Conservation (phyloP, 2,888 invertebrate genomes). For the Globia sparganii region DNA sequence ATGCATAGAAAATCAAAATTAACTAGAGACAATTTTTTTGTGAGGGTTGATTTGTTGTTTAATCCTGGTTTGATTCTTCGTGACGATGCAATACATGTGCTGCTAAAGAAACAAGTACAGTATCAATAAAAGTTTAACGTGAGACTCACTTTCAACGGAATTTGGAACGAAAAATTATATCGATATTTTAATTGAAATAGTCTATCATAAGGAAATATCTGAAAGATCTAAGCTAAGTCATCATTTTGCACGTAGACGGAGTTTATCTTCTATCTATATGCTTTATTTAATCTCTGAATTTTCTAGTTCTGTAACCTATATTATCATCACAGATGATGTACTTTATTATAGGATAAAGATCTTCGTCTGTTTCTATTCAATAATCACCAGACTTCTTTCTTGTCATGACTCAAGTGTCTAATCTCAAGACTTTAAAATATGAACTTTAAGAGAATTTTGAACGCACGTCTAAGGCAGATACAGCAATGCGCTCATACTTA, state of each 20-base stretch:
- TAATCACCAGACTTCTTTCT: background rate
- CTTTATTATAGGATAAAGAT: background rate
- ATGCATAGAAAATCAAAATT: background rate
- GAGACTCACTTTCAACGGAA: background rate
- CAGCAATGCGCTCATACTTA: constrained; percentile 84
- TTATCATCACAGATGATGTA: background rate
- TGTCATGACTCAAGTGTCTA: background rate
- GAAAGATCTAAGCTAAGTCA: background rate
- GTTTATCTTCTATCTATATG: background rate
- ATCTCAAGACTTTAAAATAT: constrained; percentile 44
- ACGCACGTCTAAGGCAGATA: constrained; percentile 63
- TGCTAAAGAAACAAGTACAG: too few relatives aligned
- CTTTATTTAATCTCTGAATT: background rate
- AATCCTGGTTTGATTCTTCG: background rate
- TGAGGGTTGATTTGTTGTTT: background rate
- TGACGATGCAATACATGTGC: too few relatives aligned
- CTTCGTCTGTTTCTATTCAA: background rate
- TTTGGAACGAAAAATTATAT: background rate
- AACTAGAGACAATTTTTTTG: background rate
- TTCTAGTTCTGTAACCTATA: background rate
- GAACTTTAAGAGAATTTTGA: constrained; percentile 53
- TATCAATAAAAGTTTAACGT: background rate
- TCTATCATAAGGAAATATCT: background rate
- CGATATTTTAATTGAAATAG: background rate
- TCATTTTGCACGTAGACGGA: background rate